phyloP scores from a whole-genome alignment of 1,140 invertebrate species.

The Delia radicum region DNA sequence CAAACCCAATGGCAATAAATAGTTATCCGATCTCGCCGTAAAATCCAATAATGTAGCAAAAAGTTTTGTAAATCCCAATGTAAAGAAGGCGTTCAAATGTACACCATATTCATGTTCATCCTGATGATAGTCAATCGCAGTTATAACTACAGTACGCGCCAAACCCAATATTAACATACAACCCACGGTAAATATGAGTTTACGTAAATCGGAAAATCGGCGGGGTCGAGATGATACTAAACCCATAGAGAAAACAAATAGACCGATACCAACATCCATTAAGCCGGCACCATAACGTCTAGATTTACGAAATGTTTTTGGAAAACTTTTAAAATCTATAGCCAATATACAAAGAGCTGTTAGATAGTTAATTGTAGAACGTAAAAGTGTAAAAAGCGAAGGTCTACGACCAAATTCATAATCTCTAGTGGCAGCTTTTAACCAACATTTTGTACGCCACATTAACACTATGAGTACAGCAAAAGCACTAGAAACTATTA shows the following conservation, averaged over 20 bases:
- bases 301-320: constrained; percentile 82
- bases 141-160: constrained; percentile 65
- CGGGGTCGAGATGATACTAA: constrained; percentile 62
- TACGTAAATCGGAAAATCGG: constrained; percentile 38
- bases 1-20: constrained; percentile 33
- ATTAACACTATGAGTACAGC: neutral
- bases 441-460: neutral
- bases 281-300: constrained; percentile 82
- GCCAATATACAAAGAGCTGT: constrained; percentile 85
- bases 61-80: constrained; percentile 80
- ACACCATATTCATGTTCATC: constrained; percentile 90
- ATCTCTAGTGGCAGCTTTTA: neutral
- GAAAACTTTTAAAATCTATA: constrained; percentile 89
- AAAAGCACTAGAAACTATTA: neutral
- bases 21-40: constrained; percentile 26
- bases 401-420: constrained; percentile 35
- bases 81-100: constrained; percentile 98
- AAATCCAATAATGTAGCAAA: constrained; percentile 58
- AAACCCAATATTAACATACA: constrained; percentile 73
- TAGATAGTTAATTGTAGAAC: constrained; percentile 71
- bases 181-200: constrained; percentile 51
- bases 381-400: constrained; percentile 53
- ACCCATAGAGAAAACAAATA: constrained; percentile 86
- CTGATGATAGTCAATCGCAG: constrained; percentile 76
- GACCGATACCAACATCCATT: constrained; percentile 93